phyloP scores from a whole-genome alignment of 2,113 vertebrate species.

The Pipra filicauda region DNA sequence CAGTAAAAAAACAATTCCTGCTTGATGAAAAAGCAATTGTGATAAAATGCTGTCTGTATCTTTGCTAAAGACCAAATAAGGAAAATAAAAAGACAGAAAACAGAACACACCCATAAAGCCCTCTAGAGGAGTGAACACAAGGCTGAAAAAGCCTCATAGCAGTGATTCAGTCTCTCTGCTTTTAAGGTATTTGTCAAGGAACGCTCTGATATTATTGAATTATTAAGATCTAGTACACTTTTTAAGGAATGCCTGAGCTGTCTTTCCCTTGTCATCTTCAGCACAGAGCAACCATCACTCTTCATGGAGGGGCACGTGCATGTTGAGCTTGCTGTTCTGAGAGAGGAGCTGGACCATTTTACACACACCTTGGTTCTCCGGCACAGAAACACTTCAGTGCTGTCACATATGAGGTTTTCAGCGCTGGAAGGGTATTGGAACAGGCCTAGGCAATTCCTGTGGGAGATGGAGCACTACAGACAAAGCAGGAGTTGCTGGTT shows the following conservation, averaged over 20 bases:
- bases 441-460: neutral
- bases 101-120: neutral
- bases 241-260: neutral
- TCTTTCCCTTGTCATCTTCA: neutral
- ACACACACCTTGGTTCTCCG: neutral
- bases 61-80: neutral
- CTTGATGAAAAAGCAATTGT: neutral
- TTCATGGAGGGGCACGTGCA: neutral
- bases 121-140: neutral
- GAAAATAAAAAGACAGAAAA: neutral
- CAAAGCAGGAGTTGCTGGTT: accelerated
- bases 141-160: neutral
- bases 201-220: neutral
- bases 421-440: neutral
- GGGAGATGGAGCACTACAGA: neutral
- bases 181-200: neutral
- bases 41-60: neutral
- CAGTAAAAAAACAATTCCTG: neutral
- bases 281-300: neutral
- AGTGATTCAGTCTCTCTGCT: neutral
- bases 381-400: neutral
- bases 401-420: neutral
- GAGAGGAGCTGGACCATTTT: neutral
- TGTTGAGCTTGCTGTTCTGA: neutral
- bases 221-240: neutral